A percentile compares a stretch with the other conserved stretches of the same genome.
phyloP scores from a whole-genome alignment of 2,113 vertebrate species.

The Verasper variegatus region DNA sequence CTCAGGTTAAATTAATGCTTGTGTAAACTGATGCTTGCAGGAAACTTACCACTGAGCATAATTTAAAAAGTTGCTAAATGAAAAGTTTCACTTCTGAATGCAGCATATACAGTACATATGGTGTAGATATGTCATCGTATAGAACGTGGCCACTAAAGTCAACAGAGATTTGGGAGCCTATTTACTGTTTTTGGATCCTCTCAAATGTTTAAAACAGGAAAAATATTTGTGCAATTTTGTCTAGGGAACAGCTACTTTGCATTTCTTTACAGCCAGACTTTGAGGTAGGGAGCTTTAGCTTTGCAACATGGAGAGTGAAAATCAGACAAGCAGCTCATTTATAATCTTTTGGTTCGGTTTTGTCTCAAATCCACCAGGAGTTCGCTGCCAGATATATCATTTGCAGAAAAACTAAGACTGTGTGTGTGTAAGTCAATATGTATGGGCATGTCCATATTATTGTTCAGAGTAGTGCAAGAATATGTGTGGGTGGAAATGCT shows the following conservation, averaged over 20 bases:
- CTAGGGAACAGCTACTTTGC: not conserved
- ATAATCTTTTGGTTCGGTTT: not conserved
- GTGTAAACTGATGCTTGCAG: conserved; percentile 19
- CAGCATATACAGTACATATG: not conserved
- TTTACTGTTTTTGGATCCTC: not conserved
- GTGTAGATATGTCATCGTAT: not conserved
- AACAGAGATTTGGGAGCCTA: not conserved
- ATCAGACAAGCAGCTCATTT: conserved; percentile 4
- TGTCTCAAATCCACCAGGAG: conserved; percentile 3
- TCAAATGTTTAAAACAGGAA: conserved; percentile 15
- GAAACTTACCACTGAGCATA: conserved; percentile 10
- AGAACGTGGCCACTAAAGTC: not conserved
- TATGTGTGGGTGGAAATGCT: conserved; percentile 20
- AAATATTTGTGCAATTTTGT: not conserved
- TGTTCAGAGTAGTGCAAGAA: conserved; percentile 9
- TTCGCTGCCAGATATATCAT: conserved; percentile 52
- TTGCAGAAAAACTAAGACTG: conserved; percentile 32
- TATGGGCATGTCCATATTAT: conserved; percentile 7
- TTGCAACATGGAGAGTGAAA: not conserved
- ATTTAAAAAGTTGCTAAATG: conserved; percentile 16
- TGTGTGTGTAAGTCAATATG: conserved; percentile 17
- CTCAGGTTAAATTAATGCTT: not conserved
- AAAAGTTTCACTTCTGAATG: not conserved
- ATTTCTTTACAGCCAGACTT: not conserved
- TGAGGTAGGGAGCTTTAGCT: not conserved